Base-by-base conservation (phyloP, 2,797 vertebrate genomes). In the Gastrophryne carolinensis region DNA sequence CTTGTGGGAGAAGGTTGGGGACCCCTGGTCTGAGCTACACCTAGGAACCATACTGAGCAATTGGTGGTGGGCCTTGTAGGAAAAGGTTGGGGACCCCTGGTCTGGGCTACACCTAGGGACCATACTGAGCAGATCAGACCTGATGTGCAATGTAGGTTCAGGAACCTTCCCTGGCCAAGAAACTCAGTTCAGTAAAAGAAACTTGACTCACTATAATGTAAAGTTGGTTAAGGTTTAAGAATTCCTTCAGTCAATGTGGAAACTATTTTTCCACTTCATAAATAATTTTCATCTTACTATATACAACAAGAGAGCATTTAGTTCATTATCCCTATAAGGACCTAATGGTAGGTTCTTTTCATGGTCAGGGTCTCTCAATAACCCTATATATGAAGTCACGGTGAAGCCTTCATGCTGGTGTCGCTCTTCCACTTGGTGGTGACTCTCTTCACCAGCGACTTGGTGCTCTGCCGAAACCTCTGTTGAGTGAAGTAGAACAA, bases 401-500 rank as follows among this genome's bases (percentile, higher is more conserved):
- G 10, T 12, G 15, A 27, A 21, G 12, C 49, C 6, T 50, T 67
- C 0, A 15, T 60, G 21, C 13, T 54, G 9, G 66, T 60, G 29
- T 80, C 78, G 0, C 84, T 78, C 4, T 89, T 81, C 88, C 87
- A 91, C n/a, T 88, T 87, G 50, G 89, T 87, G 61, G 90, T 94
- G 80, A 97, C 79, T 79, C 82, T 95, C 72, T 88, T 89, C 0
- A 98, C 2, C 1, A 98, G 86, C 30, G 82, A 87, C 0, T 85
- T 89, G 0, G 96, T 96, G 82, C 91, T 92, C 73, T 56, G 84
- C 0, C 94, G 91, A 74, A 96, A 94, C 69, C 91, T 94, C 49
- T 92, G 89, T 60, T 96, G 92, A 0, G 95, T 98, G 84, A 98
- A 98, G 83, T 98, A 98, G 86, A 99, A 99, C 68, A 98, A 91